phyloP scores from a whole-genome alignment of 2,888 invertebrate genomes.

The Apodemia mormo region DNA sequence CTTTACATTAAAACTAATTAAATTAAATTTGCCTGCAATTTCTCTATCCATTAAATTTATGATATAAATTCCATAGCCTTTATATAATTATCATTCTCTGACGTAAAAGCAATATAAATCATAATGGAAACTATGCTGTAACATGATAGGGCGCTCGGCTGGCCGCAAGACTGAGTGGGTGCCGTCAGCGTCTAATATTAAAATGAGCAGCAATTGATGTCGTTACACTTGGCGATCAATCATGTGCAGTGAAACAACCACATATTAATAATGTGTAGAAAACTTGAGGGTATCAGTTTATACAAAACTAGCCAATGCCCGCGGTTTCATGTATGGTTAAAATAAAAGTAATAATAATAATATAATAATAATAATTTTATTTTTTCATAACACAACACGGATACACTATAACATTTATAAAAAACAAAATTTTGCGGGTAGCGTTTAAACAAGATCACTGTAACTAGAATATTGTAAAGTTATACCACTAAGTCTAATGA shows the following conservation, averaged over 20 bases:
- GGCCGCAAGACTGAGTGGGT: constrained; percentile 26
- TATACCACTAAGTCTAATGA: too few species aligned
- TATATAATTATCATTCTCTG: neutral
- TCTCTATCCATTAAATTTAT: neutral
- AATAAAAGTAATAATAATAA: too few species aligned
- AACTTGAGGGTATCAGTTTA: neutral
- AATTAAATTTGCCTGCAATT: neutral
- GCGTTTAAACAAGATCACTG: too few species aligned
- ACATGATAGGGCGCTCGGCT: neutral
- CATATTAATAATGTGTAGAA: neutral
- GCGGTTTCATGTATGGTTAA: neutral
- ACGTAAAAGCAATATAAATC: constrained; percentile 13
- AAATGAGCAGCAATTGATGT: constrained; percentile 71
- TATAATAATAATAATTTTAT: too few species aligned
- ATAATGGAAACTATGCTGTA: constrained; percentile 10
- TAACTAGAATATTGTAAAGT: too few species aligned
- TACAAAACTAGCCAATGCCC: neutral
- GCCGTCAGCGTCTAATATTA: constrained; percentile 59
- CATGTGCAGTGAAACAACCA: constrained; percentile 32
- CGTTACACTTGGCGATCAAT: constrained; percentile 64
- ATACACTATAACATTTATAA: too few species aligned
- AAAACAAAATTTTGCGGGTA: too few species aligned
- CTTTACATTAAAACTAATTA: neutral
- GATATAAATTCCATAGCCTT: neutral
- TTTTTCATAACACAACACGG: too few species aligned